A percentile compares a stretch with the other conserved stretches of the same genome.
Evolutionary conservation across 2,797 vertebrate species (phyloP).

Genomic region (Sebastes cheni): DNA sequence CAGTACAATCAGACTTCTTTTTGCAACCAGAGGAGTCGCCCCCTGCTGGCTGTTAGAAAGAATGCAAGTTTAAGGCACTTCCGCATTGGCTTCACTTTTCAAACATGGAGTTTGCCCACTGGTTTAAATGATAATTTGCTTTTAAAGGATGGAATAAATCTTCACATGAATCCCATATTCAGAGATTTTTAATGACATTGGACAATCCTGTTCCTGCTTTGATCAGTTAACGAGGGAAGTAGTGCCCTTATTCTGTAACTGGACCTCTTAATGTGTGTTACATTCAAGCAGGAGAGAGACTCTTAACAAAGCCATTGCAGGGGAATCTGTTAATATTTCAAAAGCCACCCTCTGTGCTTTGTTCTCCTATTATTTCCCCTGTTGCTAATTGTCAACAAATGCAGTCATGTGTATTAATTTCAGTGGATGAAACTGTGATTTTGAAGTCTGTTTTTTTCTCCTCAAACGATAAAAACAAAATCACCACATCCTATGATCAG

Average conservation of each 20-base stretch:
- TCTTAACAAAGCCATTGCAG: background rate
- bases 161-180: background rate
- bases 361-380: background rate
- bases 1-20: too few relatives aligned
- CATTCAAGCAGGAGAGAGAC: background rate
- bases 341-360: background rate
- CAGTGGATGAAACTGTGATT: background rate
- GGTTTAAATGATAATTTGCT: background rate
- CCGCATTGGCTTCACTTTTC: too few relatives aligned
- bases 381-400: background rate
- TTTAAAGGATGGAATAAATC: background rate
- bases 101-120: accelerated
- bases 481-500: background rate
- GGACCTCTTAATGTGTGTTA: background rate
- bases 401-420: background rate
- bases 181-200: background rate
- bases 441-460: background rate
- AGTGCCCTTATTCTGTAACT: background rate
- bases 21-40: too few relatives aligned
- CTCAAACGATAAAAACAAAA: background rate
- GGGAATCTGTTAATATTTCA: background rate
- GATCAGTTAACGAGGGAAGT: background rate
- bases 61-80: too few relatives aligned
- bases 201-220: background rate
- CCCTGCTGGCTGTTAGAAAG: too few relatives aligned